These are phyloP conservation scores for Microcebus murinus DNA, from an alignment of 2,113 vertebrate genomes.

Conservation along the genomic window DNA sequence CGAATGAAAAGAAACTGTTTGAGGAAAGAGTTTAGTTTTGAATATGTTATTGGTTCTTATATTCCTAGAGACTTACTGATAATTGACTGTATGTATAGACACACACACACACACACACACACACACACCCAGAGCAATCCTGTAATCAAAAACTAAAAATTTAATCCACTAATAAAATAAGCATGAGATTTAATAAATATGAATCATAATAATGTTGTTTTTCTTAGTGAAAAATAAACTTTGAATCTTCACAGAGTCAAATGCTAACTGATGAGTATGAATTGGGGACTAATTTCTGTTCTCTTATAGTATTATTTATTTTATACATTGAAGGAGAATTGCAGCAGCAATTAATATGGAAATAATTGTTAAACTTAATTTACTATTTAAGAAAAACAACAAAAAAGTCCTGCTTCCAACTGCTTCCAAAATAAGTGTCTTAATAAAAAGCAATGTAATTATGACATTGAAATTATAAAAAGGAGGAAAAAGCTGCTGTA, in stretches of 20 bases:
- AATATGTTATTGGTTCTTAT: not conserved
- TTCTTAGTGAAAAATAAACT: slow-evolving; percentile 21
- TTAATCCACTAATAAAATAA: slow-evolving; percentile 21
- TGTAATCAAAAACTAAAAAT: slow-evolving; percentile 4
- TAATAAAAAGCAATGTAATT: slow-evolving; percentile 28
- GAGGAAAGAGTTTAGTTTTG: not conserved
- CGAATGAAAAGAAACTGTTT: not conserved
- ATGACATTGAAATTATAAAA: slow-evolving; percentile 31
- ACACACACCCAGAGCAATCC: not conserved
- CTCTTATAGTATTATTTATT: not conserved
- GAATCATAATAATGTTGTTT: slow-evolving; percentile 20
- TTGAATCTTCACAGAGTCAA: not conserved
- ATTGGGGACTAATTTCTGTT: slow-evolving; percentile 19
- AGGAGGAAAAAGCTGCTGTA: not conserved
- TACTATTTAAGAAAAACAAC: not conserved
- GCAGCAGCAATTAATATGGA: not conserved
- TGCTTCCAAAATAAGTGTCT: slow-evolving; percentile 19
- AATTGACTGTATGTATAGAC: not conserved
- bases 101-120: not conserved
- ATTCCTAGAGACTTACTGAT: not conserved
- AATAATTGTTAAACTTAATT: not conserved
- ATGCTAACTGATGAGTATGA: slow-evolving; percentile 13
- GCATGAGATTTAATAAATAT: not conserved
- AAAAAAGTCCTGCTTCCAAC: not conserved
- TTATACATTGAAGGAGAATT: not conserved